A percentile compares a stretch with the other conserved stretches of the same genome.
These are phyloP conservation scores for Turdus rufiventris DNA, from an alignment of 2,113 vertebrate genomes.

Conservation along the genomic window DNA sequence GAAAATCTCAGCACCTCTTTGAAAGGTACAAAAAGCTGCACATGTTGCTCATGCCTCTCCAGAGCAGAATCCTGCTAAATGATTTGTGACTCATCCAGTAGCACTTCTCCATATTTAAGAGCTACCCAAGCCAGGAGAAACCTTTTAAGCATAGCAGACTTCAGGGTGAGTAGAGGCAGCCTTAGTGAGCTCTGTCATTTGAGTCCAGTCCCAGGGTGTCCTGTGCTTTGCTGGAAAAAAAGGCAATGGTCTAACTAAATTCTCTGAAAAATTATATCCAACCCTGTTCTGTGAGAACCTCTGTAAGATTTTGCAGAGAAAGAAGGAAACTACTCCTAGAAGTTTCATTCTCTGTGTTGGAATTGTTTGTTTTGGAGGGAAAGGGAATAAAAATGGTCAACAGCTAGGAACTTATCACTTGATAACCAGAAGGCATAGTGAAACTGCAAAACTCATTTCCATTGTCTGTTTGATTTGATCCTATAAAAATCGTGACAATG, in stretches of 20 bases:
- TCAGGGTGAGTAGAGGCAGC: background rate
- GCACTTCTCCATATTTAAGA: background rate
- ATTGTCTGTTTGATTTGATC: conserved; percentile 67
- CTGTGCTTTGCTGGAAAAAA: background rate
- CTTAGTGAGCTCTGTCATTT: background rate
- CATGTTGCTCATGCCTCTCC: background rate
- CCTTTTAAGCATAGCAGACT: background rate
- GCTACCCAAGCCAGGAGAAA: background rate
- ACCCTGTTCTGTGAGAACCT: background rate
- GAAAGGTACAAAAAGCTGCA: background rate
- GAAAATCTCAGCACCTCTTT: background rate
- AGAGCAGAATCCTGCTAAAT: background rate
- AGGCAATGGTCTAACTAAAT: background rate
- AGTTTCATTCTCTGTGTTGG: background rate
- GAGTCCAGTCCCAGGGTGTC: background rate
- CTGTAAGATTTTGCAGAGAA: background rate
- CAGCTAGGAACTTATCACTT: conserved; percentile 45
- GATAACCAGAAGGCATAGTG: conserved; percentile 47
- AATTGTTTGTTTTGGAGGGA: conserved; percentile 5
- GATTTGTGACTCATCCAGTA: conserved; percentile 1
- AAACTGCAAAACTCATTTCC: conserved; percentile 63
- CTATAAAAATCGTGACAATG: conserved; percentile 48
- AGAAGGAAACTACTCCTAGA: background rate
- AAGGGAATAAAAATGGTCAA: background rate
- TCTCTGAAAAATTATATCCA: background rate